These are phyloP conservation scores for Zelostemma sp. DNA, from an alignment of 1,140 invertebrate species.

Conservation along the genomic window DNA sequence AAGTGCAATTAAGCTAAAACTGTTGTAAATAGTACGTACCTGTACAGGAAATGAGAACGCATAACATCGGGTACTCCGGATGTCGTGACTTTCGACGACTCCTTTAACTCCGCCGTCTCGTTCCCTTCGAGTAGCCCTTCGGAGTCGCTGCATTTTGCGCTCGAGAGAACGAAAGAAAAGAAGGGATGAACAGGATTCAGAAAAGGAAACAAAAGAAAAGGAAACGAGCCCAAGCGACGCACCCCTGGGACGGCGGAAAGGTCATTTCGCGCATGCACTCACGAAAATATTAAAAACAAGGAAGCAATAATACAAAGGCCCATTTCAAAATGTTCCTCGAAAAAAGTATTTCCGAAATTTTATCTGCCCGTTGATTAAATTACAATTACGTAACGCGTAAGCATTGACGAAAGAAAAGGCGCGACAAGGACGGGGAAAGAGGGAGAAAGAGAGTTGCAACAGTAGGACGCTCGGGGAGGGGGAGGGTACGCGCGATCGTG, in stretches of 20 bases:
- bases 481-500: slow-evolving; percentile 55
- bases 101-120: slow-evolving; percentile 22
- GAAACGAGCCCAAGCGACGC: not conserved
- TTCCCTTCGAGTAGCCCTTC: slow-evolving; percentile 9
- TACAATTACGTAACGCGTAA: too few species aligned
- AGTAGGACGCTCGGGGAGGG: slow-evolving; percentile 27
- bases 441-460: slow-evolving; percentile 20
- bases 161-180: too few species aligned
- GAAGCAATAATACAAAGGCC: too few species aligned
- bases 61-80: slow-evolving; percentile 17
- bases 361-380: too few species aligned
- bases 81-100: slow-evolving; percentile 18
- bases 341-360: too few species aligned
- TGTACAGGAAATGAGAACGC: slow-evolving; percentile 13
- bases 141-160: not conserved
- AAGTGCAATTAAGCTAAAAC: too few species aligned
- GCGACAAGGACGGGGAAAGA: slow-evolving; percentile 22
- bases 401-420: slow-evolving; percentile 31
- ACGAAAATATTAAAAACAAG: too few species aligned
- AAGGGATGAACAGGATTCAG: not conserved
- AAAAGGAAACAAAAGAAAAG: slow-evolving; percentile 19
- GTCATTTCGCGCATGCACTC: not conserved
- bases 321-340: too few species aligned
- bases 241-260: slow-evolving; percentile 2
- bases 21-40: not conserved